Conservation (phyloP, 2,113 vertebrate genomes). For the Brevimyrus niger region DNA sequence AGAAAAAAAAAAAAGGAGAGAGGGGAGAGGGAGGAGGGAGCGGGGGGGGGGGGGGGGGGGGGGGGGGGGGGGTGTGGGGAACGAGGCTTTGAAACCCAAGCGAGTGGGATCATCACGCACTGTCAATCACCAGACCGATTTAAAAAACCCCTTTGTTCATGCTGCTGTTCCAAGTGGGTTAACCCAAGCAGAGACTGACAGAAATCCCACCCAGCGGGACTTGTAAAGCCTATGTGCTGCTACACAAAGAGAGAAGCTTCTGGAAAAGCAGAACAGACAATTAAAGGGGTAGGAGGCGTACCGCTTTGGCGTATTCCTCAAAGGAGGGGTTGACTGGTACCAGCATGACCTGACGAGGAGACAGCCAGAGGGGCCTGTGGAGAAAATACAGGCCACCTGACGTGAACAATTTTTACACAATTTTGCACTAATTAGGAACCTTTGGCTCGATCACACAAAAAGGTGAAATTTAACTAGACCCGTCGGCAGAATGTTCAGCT, state of each 20-base stretch:
- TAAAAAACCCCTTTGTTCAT: neutral
- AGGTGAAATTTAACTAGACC: neutral
- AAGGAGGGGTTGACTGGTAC: constrained; percentile 78
- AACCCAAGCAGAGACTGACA: neutral
- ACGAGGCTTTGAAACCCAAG: neutral
- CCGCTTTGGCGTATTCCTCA: constrained; percentile 78
- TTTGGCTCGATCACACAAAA: neutral
- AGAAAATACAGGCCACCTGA: constrained; percentile 13
- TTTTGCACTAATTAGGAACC: neutral
- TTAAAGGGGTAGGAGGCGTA: constrained; percentile 31
- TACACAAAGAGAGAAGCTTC: neutral
- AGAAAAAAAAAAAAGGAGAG: no score
- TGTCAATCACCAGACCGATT: neutral
- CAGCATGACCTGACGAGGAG: constrained; percentile 83
- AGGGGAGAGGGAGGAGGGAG: no score
- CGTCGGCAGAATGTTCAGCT: neutral
- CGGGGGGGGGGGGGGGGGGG: neutral
- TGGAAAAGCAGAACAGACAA: neutral
- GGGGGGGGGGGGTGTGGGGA: neutral
- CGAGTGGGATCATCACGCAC: neutral
- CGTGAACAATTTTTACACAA: neutral
- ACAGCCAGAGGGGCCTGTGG: constrained; percentile 88
- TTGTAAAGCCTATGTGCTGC: neutral
- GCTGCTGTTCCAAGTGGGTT: neutral
- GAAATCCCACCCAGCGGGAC: neutral